Percentiles rank a stretch among this genome's conserved stretches.
Conservation (phyloP, 2,888 invertebrate genomes). For the Noctua pronuba region DNA sequence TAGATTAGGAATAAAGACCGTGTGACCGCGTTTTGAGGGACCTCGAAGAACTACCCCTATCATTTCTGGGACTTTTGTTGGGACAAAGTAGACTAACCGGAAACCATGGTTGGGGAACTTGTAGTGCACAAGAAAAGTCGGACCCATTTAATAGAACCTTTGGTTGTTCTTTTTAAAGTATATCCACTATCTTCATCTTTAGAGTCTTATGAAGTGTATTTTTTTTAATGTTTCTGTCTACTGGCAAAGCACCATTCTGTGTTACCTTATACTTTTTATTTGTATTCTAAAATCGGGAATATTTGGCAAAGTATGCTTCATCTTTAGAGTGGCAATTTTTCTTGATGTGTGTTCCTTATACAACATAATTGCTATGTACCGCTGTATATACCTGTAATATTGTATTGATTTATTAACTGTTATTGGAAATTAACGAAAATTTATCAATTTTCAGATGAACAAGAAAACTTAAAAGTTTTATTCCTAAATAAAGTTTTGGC, state of each 20-base stretch:
- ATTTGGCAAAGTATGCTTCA: not conserved
- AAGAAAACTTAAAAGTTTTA: not conserved
- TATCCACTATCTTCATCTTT: not conserved
- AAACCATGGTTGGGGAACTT: not conserved
- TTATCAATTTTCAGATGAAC: constrained; percentile 42
- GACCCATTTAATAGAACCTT: not conserved
- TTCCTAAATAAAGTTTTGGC: constrained; percentile 40
- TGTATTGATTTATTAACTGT: not conserved
- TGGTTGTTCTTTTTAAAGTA: not conserved
- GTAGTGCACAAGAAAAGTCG: not conserved
- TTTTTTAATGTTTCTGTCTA: not conserved
- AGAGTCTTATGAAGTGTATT: not conserved
- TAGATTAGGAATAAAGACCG: too few species aligned
- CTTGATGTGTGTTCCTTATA: constrained; percentile 7
- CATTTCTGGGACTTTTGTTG: not conserved
- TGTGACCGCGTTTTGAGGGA: too few species aligned
- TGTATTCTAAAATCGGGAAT: constrained; percentile 3
- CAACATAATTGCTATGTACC: constrained; percentile 7
- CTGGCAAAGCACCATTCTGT: not conserved
- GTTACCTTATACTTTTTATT: not conserved
- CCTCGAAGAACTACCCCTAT: too few species aligned
- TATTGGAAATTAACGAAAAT: not conserved
- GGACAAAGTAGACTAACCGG: not conserved
- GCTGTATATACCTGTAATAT: not conserved
- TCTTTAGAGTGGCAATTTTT: constrained; percentile 4